Percentiles rank a stretch among this genome's conserved stretches.
These are phyloP conservation scores for Sylvilagus bachmani DNA, from an alignment of 2,113 vertebrate species.

Conservation along the genomic window DNA sequence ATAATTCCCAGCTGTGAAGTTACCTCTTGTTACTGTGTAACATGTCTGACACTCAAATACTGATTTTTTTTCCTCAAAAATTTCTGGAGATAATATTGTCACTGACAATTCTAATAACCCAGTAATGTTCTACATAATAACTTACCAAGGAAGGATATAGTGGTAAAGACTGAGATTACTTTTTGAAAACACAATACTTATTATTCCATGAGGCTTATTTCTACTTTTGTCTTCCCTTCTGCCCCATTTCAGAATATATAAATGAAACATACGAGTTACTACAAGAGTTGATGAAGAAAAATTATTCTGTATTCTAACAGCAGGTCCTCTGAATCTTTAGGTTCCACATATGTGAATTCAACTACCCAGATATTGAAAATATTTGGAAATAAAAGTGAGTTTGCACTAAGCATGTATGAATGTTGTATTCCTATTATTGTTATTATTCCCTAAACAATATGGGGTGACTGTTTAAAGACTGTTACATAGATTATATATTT, in stretches of 20 bases:
- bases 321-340: neutral
- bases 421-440: neutral
- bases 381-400: neutral
- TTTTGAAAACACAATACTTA: neutral
- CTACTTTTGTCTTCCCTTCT: neutral
- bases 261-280: neutral
- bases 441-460: neutral
- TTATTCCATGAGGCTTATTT: neutral
- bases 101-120: neutral
- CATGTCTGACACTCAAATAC: fast-evolving
- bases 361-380: no score
- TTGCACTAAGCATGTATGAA: neutral
- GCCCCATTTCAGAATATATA: neutral
- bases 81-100: neutral
- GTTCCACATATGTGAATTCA: neutral
- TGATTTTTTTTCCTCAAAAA: neutral
- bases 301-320: neutral
- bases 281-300: neutral
- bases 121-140: neutral
- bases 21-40: no score
- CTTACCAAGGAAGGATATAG: neutral
- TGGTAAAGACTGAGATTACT: neutral
- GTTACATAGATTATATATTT: neutral
- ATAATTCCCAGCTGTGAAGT: neutral
- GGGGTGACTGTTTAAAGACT: neutral